phyloP scores from a whole-genome alignment of 2,888 invertebrate species.

The Apoda limacodes region DNA sequence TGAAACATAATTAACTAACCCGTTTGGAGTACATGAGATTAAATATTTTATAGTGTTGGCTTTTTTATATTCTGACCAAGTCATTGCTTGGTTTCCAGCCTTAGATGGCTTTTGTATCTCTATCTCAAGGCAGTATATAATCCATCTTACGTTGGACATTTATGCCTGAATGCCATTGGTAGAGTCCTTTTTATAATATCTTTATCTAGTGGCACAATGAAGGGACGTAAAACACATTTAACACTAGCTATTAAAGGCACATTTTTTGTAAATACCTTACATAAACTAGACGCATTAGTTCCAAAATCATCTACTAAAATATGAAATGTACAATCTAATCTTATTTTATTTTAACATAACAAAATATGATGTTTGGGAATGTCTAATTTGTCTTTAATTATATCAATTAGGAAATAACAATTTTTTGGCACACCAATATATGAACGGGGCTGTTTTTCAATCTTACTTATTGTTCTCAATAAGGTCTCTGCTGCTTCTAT shows the following conservation, averaged over 20 bases:
- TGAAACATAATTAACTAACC: constrained; percentile 24
- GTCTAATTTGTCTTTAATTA: constrained; percentile 7
- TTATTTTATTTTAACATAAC: constrained; percentile 13
- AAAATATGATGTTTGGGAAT: constrained; percentile 13
- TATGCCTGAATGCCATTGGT: constrained; percentile 24
- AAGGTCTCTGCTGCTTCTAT: too few relatives aligned
- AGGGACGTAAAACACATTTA: constrained; percentile 18
- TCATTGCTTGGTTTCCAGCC: constrained; percentile 25
- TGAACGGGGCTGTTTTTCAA: constrained; percentile 12
- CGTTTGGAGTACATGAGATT: constrained; percentile 23
- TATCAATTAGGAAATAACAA: too few relatives aligned
- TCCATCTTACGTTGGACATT: constrained; percentile 25
- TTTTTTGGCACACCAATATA: constrained; percentile 15
- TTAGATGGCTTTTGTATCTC: constrained; percentile 32
- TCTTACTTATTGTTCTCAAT: too few relatives aligned
- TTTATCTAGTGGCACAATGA: constrained; percentile 18
- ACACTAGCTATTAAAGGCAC: constrained; percentile 20
- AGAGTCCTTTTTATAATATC: constrained; percentile 15
- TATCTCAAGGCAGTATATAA: constrained; percentile 36
- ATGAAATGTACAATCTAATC: constrained; percentile 12
- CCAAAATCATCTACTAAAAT: too few relatives aligned
- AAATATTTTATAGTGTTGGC: constrained; percentile 25
- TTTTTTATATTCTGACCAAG: constrained; percentile 34
- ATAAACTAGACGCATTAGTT: too few relatives aligned
- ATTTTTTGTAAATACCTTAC: constrained; percentile 16